These are phyloP conservation scores for Hydrotaea diabolus DNA, from an alignment of 2,888 invertebrate species.

Conservation along the genomic window DNA sequence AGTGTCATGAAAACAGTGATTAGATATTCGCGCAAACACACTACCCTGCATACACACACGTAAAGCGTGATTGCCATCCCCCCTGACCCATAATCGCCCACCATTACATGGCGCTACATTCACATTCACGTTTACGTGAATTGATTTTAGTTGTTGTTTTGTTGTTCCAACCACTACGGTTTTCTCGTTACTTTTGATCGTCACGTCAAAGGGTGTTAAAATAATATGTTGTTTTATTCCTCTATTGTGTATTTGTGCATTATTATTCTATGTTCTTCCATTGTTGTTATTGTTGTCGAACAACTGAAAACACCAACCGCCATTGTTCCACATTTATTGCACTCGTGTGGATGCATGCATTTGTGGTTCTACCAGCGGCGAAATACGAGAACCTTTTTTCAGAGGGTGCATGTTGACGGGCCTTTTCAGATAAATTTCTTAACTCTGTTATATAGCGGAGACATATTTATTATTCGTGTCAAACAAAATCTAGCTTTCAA, in stretches of 20 bases:
- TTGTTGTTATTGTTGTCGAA: neutral
- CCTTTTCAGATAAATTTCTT: too few species aligned
- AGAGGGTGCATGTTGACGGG: too few species aligned
- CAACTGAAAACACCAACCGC: too few species aligned
- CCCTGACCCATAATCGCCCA: too few species aligned
- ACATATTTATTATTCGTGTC: too few species aligned
- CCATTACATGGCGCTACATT: neutral
- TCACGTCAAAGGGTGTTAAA: constrained; percentile 58
- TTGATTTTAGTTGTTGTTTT: constrained; percentile 28
- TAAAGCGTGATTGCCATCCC: neutral
- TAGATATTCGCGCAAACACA: constrained; percentile 28
- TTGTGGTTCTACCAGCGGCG: too few species aligned
- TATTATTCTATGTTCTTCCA: neutral
- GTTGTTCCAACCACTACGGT: neutral
- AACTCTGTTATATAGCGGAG: too few species aligned
- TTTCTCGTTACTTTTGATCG: constrained; percentile 50
- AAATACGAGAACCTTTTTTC: too few species aligned
- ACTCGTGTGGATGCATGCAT: too few species aligned
- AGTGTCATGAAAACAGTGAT: constrained; percentile 43
- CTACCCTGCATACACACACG: neutral
- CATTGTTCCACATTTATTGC: too few species aligned
- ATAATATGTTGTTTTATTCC: constrained; percentile 42
- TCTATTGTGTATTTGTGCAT: constrained; percentile 9
- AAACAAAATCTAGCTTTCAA: too few species aligned
- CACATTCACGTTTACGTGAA: constrained; percentile 11